Conservation (phyloP, 2,797 vertebrate genomes). For the Oryzias sinensis region DNA sequence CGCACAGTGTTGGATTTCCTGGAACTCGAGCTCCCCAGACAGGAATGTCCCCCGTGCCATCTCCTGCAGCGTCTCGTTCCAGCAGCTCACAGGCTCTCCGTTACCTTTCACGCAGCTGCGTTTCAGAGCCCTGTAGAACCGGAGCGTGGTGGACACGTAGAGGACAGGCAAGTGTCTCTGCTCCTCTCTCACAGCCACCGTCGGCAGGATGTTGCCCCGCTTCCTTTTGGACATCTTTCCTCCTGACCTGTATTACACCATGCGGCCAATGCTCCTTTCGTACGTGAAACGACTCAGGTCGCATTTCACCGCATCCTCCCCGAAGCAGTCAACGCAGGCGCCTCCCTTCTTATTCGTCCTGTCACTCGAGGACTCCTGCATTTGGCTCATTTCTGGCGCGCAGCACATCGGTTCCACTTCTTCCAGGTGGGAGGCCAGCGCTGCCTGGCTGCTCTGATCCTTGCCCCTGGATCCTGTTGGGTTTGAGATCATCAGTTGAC, state of each 20-base stretch:
- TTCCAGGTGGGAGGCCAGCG: neutral
- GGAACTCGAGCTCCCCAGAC: neutral
- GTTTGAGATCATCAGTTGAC: neutral
- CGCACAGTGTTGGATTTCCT: neutral
- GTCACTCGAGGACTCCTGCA: neutral
- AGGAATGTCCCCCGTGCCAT: neutral
- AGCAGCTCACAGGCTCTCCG: neutral
- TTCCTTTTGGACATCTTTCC: neutral
- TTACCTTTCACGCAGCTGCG: neutral
- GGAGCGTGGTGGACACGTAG: neutral
- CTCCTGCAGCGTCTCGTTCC: neutral
- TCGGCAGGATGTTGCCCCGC: neutral
- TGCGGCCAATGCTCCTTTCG: rapidly evolving
- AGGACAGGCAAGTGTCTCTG: neutral
- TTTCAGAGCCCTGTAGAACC: neutral
- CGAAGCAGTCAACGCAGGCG: neutral
- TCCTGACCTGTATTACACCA: neutral
- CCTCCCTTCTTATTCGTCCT: neutral
- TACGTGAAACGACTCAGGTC: neutral
- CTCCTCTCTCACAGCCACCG: neutral
- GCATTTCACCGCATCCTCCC: neutral
- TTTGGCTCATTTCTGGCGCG: neutral
- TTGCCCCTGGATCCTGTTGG: neutral
- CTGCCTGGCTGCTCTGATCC: no score
- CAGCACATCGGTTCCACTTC: neutral